Conservation (phyloP, 2,113 vertebrate species). For the Isurus oxyrinchus region DNA sequence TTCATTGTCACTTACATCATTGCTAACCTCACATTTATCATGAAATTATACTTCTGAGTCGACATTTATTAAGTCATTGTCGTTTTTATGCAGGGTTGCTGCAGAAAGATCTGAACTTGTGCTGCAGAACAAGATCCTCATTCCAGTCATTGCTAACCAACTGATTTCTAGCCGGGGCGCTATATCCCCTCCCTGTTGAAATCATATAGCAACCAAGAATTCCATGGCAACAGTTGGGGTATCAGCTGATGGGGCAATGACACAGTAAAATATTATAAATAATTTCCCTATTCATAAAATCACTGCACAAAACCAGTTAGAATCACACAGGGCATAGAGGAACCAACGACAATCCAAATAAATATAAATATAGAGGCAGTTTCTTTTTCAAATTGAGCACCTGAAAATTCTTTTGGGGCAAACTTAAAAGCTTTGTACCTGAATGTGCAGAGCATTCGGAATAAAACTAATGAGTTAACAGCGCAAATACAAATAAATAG, state of each 20-base stretch:
- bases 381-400: not conserved
- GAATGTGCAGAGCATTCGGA: too few species aligned
- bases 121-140: not conserved
- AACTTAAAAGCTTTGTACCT: too few species aligned
- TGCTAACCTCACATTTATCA: constrained; percentile 10
- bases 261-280: not conserved
- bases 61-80: constrained; percentile 16
- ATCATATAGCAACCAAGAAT: not conserved
- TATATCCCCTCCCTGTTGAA: not conserved
- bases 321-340: too few species aligned
- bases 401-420: not conserved
- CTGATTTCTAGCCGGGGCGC: not conserved
- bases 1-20: constrained; percentile 14
- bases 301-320: not conserved
- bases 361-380: not conserved
- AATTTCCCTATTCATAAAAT: not conserved
- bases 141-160: not conserved
- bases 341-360: not conserved
- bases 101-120: not conserved
- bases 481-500: too few species aligned
- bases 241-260: not conserved
- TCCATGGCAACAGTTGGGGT: not conserved
- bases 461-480: too few species aligned
- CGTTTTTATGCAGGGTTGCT: not conserved
- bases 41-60: not conserved